Base-by-base conservation (phyloP, 1,140 invertebrate genomes). In the Scaptomyza pallida region DNA sequence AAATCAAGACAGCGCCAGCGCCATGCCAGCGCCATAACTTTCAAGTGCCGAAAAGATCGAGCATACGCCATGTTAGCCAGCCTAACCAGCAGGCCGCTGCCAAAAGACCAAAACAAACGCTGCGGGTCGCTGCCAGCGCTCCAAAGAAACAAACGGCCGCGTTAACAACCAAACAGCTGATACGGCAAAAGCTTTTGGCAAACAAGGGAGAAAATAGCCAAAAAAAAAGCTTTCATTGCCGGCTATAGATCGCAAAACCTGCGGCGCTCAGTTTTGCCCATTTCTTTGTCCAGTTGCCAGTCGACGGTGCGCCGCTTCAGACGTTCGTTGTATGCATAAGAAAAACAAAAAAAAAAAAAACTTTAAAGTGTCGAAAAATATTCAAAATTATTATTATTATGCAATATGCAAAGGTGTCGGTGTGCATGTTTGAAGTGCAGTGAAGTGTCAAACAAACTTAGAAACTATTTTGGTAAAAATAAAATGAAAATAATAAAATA, bases 121-220 rank as follows among this genome's bases (percentile, higher is more conserved):
- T 69, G 73, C 80, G 48, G 76, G 80, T 59, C 62, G 68, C 62
- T 65, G 35, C 17, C 44, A 21, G 30, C 35, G 16, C 9, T 16
- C 35, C 30, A 50, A 55, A n/a, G n/a, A 60, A 70, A 47, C 21
- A 55, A 57, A 47, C 56, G 45, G 37, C 37, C 40, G 62, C 59
- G 72, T 55, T 72, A 81, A 74, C 82, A 86, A 78, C 82, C 86
- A 78, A 81, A 71, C 81, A 86, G 81, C 81, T 86, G 82, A 86
- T 75, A 59, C n/a, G 62, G 37, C 60, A 16, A 71, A 77, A 85
- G 85, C 79, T 73, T 72, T 79, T 23, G 3, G 19, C 8, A 15
- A 47, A 1, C 21, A 19, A 16, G 6, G 6, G 23, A 26, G 4
- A 26, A 26, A 26, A 26, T 26, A 21, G n/a, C n/a, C n/a, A 26